Evolutionary conservation across 2,888 invertebrate genomes (phyloP), one percentile per base, ranked within the genome.

Genomic region (Carterocephalus palaemon): DNA sequence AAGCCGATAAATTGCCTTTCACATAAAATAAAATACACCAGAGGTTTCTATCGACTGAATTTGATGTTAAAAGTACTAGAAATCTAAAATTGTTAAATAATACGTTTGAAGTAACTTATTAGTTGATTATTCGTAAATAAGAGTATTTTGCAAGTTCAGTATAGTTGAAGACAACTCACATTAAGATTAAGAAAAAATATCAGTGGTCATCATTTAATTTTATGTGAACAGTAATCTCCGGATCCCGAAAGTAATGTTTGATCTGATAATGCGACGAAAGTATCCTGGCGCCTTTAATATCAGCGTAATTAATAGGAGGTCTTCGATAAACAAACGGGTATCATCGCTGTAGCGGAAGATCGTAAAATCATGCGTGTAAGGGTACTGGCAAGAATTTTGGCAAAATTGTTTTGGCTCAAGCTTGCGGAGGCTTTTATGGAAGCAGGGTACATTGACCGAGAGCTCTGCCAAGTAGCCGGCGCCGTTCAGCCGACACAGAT

Each of bases 401-500:
- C 69, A 70, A 80, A 86, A 86, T 85, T 84, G 84, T 83, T 84
- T 85, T 85, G 86, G 86, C 68, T 66, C 64, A 56, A 59, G 64
- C 55, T 63, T 73, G 69, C 64, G 66, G 67, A 83, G 83, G 82
- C 82, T 81, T 83, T 85, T 83, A 83, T 83, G 68, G 73, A 67
- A 67, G 59, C 64, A 55, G 68, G 68, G 84, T 71, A 84, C 82
- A 73, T 73, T 85, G 85, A 85, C 84, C 84, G 84, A 77, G 68
- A 59, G 66, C 67, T 58, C 62, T 85, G 86, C 86, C 86, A 86
- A 85, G 75, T 75, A 64, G 69, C 74, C 74, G 86, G 85, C 86
- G 86, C 86, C 85, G 61, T 62, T 69, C 67, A 72, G 79, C 55
- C 77, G 81, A 77, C 82, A 81, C 82, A 81, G 63, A 78, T 69